Evolutionary conservation across 2,797 vertebrate genomes (phyloP).

Genomic region (Caiman crocodilus): DNA sequence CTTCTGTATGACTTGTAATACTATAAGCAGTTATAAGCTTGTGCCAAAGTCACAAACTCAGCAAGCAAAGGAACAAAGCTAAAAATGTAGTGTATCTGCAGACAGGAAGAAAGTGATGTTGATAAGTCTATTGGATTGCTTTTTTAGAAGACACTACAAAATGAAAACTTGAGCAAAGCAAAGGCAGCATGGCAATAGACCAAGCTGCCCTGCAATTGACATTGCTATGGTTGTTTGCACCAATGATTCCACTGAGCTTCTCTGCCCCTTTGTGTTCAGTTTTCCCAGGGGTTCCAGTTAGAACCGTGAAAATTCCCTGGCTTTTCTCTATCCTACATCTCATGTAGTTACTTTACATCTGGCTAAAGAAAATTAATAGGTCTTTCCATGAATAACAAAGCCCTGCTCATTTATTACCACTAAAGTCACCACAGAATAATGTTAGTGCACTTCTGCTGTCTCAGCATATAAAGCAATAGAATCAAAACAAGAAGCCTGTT

Average conservation of each 20-base stretch:
- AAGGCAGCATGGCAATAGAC: not conserved
- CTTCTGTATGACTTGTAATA: not conserved
- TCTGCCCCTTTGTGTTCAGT: not conserved
- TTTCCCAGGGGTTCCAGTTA: not conserved
- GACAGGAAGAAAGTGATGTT: not conserved
- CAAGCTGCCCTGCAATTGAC: not conserved
- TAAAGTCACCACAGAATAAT: not conserved
- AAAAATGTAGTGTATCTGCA: not conserved
- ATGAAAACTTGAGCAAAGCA: not conserved
- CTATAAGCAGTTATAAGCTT: not conserved
- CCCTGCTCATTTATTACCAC: not conserved
- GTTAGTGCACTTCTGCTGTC: too few species aligned
- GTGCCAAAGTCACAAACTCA: not conserved
- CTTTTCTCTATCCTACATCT: not conserved
- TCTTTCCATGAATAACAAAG: not conserved
- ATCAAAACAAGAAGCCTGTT: too few species aligned
- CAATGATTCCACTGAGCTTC: not conserved
- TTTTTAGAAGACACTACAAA: slow-evolving; percentile 1
- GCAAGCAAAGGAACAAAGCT: not conserved
- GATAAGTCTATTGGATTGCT: not conserved
- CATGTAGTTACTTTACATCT: not conserved
- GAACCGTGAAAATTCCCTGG: not conserved
- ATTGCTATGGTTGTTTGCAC: slow-evolving; percentile 5
- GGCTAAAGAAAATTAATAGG: not conserved
- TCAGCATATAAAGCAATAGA: not conserved